Evolutionary conservation across 2,888 invertebrate genomes (phyloP).

Genomic region (Leucania comma): DNA sequence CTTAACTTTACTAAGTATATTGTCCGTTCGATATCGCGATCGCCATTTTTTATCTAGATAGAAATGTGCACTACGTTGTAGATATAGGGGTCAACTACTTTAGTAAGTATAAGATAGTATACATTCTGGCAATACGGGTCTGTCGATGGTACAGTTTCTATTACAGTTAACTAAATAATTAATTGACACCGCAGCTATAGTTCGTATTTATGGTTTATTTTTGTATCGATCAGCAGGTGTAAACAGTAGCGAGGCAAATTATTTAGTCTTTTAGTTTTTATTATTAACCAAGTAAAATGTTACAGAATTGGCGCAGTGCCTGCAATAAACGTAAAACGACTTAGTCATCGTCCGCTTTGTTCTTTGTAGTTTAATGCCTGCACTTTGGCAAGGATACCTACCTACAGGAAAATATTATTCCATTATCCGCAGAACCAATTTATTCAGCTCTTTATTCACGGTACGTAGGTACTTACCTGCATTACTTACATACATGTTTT

Average conservation of each 20-base stretch:
- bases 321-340: constrained; percentile 46
- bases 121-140: background rate
- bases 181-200: background rate
- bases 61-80: background rate
- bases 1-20: background rate
- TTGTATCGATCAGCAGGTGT: constrained; percentile 34
- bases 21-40: background rate
- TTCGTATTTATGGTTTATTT: constrained; percentile 37
- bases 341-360: constrained; percentile 79
- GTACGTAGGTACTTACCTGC: background rate
- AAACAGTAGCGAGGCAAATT: constrained; percentile 39
- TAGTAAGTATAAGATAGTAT: background rate
- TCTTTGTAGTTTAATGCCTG: constrained; percentile 66
- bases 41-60: background rate
- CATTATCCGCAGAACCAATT: constrained; percentile 20
- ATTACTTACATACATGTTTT: background rate
- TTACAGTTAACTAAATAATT: background rate
- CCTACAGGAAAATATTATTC: constrained; percentile 49
- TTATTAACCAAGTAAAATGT: constrained; percentile 60
- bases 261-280: constrained; percentile 37
- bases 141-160: background rate
- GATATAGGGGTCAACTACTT: background rate
- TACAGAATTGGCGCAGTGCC: constrained; percentile 70
- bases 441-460: constrained; percentile 2
- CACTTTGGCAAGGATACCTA: constrained; percentile 53